These are phyloP conservation scores for Crocodylus rhombifer DNA, from an alignment of 2,797 vertebrate genomes.

Conservation along the genomic window DNA sequence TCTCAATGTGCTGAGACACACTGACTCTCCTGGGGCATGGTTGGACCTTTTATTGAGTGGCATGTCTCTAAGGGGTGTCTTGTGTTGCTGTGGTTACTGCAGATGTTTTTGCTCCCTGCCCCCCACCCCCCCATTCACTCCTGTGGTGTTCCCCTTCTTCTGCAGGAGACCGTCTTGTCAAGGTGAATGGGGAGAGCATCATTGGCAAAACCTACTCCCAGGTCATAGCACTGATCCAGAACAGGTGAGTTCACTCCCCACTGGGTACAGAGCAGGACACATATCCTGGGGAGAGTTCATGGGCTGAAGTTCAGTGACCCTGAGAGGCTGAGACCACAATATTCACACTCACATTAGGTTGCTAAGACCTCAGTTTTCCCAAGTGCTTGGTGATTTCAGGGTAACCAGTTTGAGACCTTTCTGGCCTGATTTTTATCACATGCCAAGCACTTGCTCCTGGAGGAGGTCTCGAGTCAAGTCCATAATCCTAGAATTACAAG, in stretches of 20 bases:
- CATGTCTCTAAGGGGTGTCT: neutral
- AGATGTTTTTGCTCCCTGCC: neutral
- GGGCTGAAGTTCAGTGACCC: neutral
- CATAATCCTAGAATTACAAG: too few species aligned
- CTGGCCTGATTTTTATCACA: neutral
- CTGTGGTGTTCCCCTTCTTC: neutral
- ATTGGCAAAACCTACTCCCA: slow-evolving; percentile 98
- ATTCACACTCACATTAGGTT: neutral
- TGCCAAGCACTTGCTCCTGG: neutral
- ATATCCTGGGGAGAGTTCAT: too few species aligned
- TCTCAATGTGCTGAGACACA: neutral
- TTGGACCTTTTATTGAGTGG: neutral
- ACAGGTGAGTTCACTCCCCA: slow-evolving; percentile 85
- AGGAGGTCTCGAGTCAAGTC: too few species aligned
- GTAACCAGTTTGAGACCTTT: too few species aligned
- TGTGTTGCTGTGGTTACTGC: neutral
- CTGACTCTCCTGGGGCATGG: neutral
- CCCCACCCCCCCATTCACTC: fast-evolving
- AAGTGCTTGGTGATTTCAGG: neutral
- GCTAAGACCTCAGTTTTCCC: neutral
- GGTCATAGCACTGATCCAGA: slow-evolving; percentile 98
- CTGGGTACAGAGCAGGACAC: neutral
- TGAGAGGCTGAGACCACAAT: neutral
- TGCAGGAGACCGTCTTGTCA: slow-evolving; percentile 96
- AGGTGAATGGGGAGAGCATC: slow-evolving; percentile 96